Base-by-base conservation (phyloP, 1,140 invertebrate species). In the Limonius californicus region DNA sequence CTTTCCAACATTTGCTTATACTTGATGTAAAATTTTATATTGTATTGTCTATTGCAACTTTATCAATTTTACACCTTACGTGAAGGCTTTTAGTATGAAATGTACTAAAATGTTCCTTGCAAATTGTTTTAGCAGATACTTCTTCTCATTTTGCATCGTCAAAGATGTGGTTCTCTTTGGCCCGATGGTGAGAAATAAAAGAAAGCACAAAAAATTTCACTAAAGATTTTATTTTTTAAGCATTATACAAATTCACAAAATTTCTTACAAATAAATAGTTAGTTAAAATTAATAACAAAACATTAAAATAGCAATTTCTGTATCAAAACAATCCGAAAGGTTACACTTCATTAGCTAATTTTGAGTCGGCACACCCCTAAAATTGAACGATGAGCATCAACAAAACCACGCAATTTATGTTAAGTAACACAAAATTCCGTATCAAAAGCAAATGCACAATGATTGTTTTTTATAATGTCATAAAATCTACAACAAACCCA, bases 401-500 rank as follows among this genome's bases (percentile, higher is more conserved):
- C n/a, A 39, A 12, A 39, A 39, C 7, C 35, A 39, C n/a, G 11
- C 35, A 39, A 14, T 39, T 39, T n/a, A 39, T 12, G n/a, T 39
- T 14, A 14, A 39, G 8, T 39, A 39, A 39, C 35, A 14, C 35
- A 39, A 39, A 39, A 39, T 39, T 39, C n/a, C 11, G n/a, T 39
- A 39, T 39, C 3, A 2, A 39, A 6, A 39, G 35, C 35, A 39
- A 39, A 27, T 27, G 23, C 23, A 27, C 23, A 27, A n/a, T n/a
- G n/a, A n/a, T n/a, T n/a, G n/a, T n/a, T n/a, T n/a, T n/a, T 27
- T 27, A 4, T 27, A 27, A 27, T 27, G 23, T 39, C n/a, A 50
- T 50, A 50, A 50, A 50, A 50, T 50, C 45, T 50, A 50, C 45
- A 50, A 50, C 20, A 7, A 50, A 50, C 45, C 16, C 45, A 50